Evolutionary conservation across 2,888 invertebrate species (phyloP).

Genomic region (Theodoxus fluviatilis): DNA sequence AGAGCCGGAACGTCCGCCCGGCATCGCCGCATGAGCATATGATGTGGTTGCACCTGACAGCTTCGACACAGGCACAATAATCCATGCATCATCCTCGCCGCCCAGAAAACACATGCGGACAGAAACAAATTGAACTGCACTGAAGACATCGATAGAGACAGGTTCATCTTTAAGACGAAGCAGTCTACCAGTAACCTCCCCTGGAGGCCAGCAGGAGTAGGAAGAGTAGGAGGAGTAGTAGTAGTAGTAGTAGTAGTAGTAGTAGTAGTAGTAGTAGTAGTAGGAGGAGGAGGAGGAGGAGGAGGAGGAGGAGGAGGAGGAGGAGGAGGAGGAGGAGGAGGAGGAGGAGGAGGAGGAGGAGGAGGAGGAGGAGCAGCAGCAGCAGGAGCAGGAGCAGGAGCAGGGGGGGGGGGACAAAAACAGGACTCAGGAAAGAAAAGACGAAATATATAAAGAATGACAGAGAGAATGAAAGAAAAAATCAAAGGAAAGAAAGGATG

Average conservation of each 20-base stretch:
- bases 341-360: neutral
- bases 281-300: neutral
- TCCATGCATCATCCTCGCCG: too few relatives aligned
- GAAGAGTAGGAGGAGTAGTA: neutral
- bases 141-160: too few relatives aligned
- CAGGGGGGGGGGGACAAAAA: neutral
- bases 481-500: neutral
- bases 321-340: neutral
- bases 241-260: neutral
- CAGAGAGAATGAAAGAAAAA: slow-evolving; percentile 5
- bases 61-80: too few relatives aligned
- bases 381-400: neutral
- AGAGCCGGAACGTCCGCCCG: too few relatives aligned
- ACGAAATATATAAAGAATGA: neutral
- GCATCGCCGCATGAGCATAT: too few relatives aligned
- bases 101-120: too few relatives aligned
- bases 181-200: too few relatives aligned
- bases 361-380: neutral
- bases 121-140: too few relatives aligned
- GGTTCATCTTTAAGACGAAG: too few relatives aligned
- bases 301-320: neutral
- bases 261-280: neutral
- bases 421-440: neutral
- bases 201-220: neutral
- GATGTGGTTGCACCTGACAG: too few relatives aligned